Percentiles rank a stretch among this genome's conserved stretches.
Conservation (phyloP, 2,797 vertebrate species). For the Intellagama lesueurii region DNA sequence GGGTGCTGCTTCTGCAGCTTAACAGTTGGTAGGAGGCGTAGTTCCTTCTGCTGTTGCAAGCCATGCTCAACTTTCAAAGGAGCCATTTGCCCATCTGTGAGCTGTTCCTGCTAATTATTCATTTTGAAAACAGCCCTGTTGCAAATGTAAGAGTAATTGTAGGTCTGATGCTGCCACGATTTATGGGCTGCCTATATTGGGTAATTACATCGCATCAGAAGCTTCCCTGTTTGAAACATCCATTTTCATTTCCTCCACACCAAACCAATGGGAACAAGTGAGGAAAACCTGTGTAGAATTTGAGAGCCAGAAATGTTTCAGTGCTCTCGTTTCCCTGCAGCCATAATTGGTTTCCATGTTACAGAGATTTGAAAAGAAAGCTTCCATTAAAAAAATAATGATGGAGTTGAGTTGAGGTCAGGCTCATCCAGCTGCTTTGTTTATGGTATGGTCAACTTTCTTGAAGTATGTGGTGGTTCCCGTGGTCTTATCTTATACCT, state of each 20-base stretch:
- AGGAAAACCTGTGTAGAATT: neutral
- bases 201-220: neutral
- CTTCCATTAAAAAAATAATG: neutral
- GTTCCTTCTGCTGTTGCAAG: neutral
- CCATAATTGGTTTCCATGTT: neutral
- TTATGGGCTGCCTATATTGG: conserved; percentile 24
- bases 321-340: neutral
- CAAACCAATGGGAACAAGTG: neutral
- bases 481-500: neutral
- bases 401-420: neutral
- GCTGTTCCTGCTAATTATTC: neutral
- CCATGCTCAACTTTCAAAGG: neutral
- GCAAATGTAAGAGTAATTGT: neutral
- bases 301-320: neutral
- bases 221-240: conserved; percentile 18
- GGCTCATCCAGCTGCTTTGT: neutral
- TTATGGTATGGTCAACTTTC: neutral
- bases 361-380: neutral
- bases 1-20: neutral
- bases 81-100: neutral
- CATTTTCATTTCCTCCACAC: conserved; percentile 1
- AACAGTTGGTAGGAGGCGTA: neutral
- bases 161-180: neutral
- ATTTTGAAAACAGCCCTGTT: neutral
- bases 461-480: neutral